Base-by-base conservation (phyloP, 1,140 invertebrate genomes). In the Bicyclus anynana region DNA sequence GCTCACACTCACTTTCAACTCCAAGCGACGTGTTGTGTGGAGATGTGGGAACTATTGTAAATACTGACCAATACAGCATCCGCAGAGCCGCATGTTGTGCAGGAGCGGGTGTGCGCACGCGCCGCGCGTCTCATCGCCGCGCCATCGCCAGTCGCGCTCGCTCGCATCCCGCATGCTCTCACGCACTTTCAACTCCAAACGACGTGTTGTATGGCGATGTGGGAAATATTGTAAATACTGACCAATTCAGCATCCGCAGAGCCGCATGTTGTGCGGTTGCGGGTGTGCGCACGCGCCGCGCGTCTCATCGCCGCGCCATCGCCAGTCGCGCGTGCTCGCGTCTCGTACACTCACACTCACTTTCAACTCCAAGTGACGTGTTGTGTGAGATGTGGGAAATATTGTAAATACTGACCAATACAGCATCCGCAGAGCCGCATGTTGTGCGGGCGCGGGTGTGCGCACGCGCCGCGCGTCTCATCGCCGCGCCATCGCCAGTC, bases 341-440 rank as follows among this genome's bases (percentile, higher is more conserved):
- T 68, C 54, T 48, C 62, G 59, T 59, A 84, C 76, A 66, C 76
- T 75, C 69, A 83, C 77, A 62, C 69, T 76, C 62, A 87, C 76
- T 63, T 75, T 75, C 23, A 87, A 69, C 71, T 85, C 72, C 27
- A 72, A 68, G 49, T 74, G 84, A 50, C 65, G 70, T 78, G 81
- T 80, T 68, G 71, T 61, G 33, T 46, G n/a, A n/a, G n/a, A n/a
- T n/a, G n/a, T n/a, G n/a, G n/a, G n/a, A n/a, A n/a, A n/a, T 7
- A 10, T 29, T 29, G 5, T 2, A 29, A 4, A 44, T 21, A 44
- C 84, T 75, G 72, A 87, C 84, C 84, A 52, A 83, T 71, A 72
- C 84, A 87, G 67, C 84, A 87, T 65, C 82, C 80, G 72, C 84
- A 87, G 61, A 87, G 78, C 69, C 84, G 84, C 84, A 87, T 87